Evolutionary conservation across 2,113 vertebrate genomes (phyloP).

Genomic region (Chauna torquata): DNA sequence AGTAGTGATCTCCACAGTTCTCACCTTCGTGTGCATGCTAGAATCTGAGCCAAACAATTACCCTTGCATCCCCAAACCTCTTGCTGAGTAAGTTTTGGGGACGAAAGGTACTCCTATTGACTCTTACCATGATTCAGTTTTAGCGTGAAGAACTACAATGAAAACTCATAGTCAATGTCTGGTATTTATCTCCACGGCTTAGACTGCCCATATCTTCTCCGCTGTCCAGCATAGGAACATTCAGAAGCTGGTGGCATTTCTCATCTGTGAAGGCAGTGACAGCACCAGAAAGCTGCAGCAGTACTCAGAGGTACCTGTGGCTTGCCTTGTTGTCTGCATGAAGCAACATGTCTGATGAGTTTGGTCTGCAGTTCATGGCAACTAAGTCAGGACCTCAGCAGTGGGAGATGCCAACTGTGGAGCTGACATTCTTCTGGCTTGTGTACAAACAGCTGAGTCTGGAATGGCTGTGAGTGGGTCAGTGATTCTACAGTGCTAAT

Average conservation of each 20-base stretch:
- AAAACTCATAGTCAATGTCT: background rate
- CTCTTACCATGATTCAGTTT: background rate
- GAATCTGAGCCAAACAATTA: background rate
- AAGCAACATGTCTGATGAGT: background rate
- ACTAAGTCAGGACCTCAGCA: accelerated
- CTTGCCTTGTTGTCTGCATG: background rate
- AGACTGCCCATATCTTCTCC: background rate
- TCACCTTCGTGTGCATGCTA: background rate
- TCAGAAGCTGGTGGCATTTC: background rate
- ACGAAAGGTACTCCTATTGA: background rate
- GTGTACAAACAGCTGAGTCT: background rate
- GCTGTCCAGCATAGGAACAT: background rate
- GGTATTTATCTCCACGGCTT: background rate
- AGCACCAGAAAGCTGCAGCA: background rate
- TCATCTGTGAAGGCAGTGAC: background rate
- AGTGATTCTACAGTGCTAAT: background rate
- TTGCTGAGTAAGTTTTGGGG: background rate
- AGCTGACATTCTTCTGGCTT: background rate
- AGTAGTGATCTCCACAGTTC: background rate
- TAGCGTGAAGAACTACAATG: background rate
- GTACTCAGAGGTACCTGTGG: background rate
- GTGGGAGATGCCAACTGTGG: background rate
- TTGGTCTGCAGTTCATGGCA: background rate
- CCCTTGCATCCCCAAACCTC: background rate
- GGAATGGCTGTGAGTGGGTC: background rate